Evolutionary conservation across 2,888 invertebrate genomes (phyloP).

Genomic region (Ornithoptera alexandrae): DNA sequence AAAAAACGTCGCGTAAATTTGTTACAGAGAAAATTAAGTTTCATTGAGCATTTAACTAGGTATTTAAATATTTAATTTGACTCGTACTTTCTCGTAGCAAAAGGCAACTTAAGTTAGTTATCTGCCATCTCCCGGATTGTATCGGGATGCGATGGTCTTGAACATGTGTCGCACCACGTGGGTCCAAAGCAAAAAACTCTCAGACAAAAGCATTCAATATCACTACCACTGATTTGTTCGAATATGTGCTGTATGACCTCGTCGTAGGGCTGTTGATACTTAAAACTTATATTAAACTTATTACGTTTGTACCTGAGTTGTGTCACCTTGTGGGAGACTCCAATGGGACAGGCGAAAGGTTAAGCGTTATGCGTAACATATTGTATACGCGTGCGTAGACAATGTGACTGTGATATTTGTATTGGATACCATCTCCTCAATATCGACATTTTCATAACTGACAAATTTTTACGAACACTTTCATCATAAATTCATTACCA

Average conservation of each 20-base stretch:
- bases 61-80: slow-evolving; percentile 5
- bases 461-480: not conserved
- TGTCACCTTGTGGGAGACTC: slow-evolving; percentile 76
- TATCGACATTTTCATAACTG: not conserved
- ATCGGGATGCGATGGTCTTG: slow-evolving; percentile 60
- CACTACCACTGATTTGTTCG: not conserved
- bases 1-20: not conserved
- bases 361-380: slow-evolving; percentile 70
- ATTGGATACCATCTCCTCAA: slow-evolving; percentile 32
- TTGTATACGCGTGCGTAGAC: slow-evolving; percentile 52
- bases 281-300: slow-evolving; percentile 8
- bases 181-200: slow-evolving; percentile 54
- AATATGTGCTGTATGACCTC: slow-evolving; percentile 15
- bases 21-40: not conserved
- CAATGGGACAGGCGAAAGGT: slow-evolving; percentile 67
- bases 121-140: slow-evolving; percentile 67
- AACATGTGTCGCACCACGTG: slow-evolving; percentile 76
- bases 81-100: slow-evolving; percentile 13
- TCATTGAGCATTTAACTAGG: not conserved
- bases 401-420: slow-evolving; percentile 37
- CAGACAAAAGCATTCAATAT: slow-evolving; percentile 35
- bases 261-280: slow-evolving; percentile 22
- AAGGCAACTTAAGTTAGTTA: slow-evolving; percentile 52
- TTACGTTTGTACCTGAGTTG: slow-evolving; percentile 26
- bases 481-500: not conserved